Evolutionary conservation across 2,113 vertebrate species (phyloP).

Genomic region (Prionailurus viverrinus): DNA sequence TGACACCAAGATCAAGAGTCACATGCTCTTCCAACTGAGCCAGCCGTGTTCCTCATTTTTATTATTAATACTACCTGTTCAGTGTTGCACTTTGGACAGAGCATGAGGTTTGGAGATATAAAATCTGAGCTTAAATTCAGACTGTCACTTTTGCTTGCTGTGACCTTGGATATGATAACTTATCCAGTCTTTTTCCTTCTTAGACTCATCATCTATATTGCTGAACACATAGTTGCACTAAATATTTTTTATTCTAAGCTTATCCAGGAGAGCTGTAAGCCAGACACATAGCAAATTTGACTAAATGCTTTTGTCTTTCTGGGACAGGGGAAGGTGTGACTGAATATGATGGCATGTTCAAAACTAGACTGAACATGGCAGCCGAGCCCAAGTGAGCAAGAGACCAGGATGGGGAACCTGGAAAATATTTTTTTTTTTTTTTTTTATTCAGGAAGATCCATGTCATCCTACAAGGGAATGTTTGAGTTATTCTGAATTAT

Average conservation of each 20-base stretch:
- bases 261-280: not conserved
- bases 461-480: not conserved
- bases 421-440: not conserved
- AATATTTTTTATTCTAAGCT: not conserved
- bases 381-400: not conserved
- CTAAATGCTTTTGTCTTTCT: not conserved
- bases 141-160: not conserved
- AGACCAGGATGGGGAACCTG: not conserved
- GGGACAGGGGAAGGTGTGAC: not conserved
- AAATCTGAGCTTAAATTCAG: not conserved
- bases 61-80: not conserved
- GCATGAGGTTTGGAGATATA: not conserved
- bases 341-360: not conserved
- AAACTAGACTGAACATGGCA: not conserved
- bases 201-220: not conserved
- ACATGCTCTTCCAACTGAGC: not conserved
- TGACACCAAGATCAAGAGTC: not conserved
- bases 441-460: not conserved
- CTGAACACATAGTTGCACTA: not conserved
- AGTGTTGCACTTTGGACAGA: not conserved
- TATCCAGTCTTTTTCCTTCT: not conserved
- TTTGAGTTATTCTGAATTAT: not conserved
- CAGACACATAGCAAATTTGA: not conserved
- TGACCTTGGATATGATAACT: not conserved
- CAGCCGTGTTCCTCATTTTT: not conserved